A percentile compares a stretch with the other conserved stretches of the same genome.
phyloP scores from a whole-genome alignment of 2,797 vertebrate species.

The Sebastes minor region DNA sequence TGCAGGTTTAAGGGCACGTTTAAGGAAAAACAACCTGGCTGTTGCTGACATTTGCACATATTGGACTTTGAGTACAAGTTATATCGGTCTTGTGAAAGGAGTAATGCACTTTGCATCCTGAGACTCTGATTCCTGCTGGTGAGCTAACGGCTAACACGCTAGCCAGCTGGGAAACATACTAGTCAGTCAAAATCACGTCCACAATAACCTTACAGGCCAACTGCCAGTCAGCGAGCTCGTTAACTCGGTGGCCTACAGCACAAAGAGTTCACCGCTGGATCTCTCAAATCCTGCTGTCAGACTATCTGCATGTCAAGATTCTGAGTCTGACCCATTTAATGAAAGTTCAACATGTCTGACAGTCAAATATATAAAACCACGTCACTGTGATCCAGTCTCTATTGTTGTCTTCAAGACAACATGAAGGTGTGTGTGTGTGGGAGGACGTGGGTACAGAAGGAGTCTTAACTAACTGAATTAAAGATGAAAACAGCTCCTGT shows the following conservation, averaged over 20 bases:
- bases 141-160: not conserved
- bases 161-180: not conserved
- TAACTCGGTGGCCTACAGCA: not conserved
- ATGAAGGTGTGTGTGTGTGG: conserved; percentile 17
- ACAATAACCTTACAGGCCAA: not conserved
- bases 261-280: not conserved
- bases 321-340: not conserved
- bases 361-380: not conserved
- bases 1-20: conserved; percentile 23
- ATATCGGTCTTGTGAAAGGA: not conserved
- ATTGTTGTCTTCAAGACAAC: not conserved
- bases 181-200: not conserved
- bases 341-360: not conserved
- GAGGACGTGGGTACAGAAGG: conserved; percentile 33
- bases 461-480: conserved; percentile 57
- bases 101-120: not conserved
- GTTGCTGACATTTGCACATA: conserved; percentile 30
- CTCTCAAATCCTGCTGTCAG: not conserved
- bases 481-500: conserved; percentile 61
- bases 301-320: not conserved
- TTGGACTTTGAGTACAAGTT: not conserved
- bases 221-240: not conserved
- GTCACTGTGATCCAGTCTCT: not conserved
- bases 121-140: too few relatives aligned
- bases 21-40: conserved; percentile 25